These are phyloP conservation scores for Pagetopsis macropterus DNA, from an alignment of 2,797 vertebrate genomes.

Conservation along the genomic window DNA sequence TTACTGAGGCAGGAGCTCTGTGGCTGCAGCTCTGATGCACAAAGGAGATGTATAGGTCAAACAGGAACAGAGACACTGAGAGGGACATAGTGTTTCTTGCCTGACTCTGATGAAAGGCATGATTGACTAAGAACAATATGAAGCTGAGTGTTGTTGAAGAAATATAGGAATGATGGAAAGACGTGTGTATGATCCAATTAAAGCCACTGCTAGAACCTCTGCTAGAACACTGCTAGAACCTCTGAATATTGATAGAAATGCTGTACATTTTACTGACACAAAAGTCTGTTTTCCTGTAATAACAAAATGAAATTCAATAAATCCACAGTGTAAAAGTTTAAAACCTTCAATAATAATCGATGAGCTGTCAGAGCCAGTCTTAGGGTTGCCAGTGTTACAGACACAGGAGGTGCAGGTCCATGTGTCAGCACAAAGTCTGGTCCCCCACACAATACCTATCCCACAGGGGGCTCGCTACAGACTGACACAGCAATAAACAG, in stretches of 20 bases:
- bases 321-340: conserved; percentile 17
- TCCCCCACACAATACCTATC: neutral
- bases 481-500: neutral
- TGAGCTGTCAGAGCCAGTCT: neutral
- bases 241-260: conserved; percentile 1
- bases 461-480: neutral
- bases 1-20: conserved; percentile 6
- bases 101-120: conserved; percentile 13
- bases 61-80: neutral
- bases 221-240: neutral
- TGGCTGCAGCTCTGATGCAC: conserved; percentile 9
- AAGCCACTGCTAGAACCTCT: neutral
- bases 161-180: neutral
- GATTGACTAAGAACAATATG: too few species aligned
- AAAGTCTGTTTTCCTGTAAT: neutral
- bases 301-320: neutral
- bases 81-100: neutral
- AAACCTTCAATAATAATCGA: neutral
- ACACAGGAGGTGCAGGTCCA: neutral
- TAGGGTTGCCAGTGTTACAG: neutral
- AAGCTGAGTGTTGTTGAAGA: neutral
- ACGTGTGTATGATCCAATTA: neutral
- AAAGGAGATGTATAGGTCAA: conserved; percentile 28
- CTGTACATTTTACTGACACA: neutral
- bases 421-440: neutral